phyloP scores from a whole-genome alignment of 2,113 vertebrate genomes.

The Xyliphius kryptos region DNA sequence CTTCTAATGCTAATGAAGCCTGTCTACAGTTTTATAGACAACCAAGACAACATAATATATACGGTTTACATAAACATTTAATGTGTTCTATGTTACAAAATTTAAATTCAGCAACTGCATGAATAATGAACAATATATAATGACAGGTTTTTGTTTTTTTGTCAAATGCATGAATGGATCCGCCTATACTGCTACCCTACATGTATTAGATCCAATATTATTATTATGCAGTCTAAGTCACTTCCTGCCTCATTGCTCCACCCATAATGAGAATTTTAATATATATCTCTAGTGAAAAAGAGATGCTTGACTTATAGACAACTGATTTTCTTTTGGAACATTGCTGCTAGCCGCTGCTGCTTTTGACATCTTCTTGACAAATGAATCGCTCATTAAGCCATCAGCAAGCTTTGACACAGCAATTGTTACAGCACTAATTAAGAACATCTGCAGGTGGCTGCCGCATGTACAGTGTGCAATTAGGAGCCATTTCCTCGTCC shows the following conservation, averaged over 20 bases:
- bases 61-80: no score
- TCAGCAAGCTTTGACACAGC: constrained; percentile 35
- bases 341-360: constrained; percentile 8
- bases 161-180: no score
- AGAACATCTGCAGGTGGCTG: constrained; percentile 26
- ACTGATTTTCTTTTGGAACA: no score
- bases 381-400: constrained; percentile 38
- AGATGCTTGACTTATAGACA: no score
- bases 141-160: no score
- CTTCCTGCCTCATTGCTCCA: constrained; percentile 29
- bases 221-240: constrained; percentile 22
- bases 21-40: no score
- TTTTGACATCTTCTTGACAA: constrained; percentile 29
- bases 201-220: constrained; percentile 14
- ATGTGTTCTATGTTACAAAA: no score
- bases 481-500: constrained; percentile 38
- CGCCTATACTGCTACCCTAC: no score
- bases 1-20: no score
- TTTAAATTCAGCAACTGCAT: no score
- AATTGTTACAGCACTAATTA: constrained; percentile 38
- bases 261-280: constrained; percentile 34
- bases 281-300: constrained; percentile 17
- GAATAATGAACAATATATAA: no score
- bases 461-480: constrained; percentile 32
- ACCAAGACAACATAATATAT: no score